Evolutionary conservation across 2,113 vertebrate species (phyloP).

Genomic region (Bujurquina vittata): DNA sequence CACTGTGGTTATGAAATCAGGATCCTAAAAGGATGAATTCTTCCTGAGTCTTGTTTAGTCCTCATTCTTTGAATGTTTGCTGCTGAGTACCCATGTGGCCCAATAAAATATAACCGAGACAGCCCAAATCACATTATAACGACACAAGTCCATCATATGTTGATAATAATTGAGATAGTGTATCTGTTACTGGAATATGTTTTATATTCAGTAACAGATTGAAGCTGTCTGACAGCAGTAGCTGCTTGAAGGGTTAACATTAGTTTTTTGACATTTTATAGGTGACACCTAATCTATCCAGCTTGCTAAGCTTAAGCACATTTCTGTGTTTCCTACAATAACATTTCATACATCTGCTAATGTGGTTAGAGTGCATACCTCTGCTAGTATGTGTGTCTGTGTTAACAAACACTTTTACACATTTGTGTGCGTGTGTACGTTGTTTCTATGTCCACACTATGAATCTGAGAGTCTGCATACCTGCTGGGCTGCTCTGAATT

Average conservation of each 20-base stretch:
- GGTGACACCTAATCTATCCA: background rate
- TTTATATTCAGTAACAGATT: background rate
- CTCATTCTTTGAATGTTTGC: background rate
- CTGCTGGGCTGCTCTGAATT: constrained; percentile 65
- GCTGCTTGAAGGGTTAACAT: background rate
- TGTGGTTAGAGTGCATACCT: background rate
- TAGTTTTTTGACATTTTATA: constrained; percentile 6
- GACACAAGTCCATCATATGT: background rate
- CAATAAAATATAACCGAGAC: background rate
- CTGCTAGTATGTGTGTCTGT: background rate
- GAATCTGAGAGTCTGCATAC: constrained; percentile 43
- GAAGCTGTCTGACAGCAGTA: background rate
- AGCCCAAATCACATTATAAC: background rate
- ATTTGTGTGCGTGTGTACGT: constrained; percentile 5
- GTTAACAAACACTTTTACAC: constrained; percentile 33
- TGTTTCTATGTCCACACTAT: constrained; percentile 1
- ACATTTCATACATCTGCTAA: background rate
- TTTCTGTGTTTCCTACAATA: background rate
- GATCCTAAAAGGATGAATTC: background rate
- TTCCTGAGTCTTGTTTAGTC: background rate
- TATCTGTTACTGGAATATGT: background rate
- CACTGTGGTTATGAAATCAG: background rate
- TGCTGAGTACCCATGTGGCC: too few species aligned
- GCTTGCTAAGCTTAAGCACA: background rate
- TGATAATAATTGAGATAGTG: background rate